A percentile compares a stretch with the other conserved stretches of the same genome.
Conservation (phyloP, 2,113 vertebrate species). For the Condylura cristata region DNA sequence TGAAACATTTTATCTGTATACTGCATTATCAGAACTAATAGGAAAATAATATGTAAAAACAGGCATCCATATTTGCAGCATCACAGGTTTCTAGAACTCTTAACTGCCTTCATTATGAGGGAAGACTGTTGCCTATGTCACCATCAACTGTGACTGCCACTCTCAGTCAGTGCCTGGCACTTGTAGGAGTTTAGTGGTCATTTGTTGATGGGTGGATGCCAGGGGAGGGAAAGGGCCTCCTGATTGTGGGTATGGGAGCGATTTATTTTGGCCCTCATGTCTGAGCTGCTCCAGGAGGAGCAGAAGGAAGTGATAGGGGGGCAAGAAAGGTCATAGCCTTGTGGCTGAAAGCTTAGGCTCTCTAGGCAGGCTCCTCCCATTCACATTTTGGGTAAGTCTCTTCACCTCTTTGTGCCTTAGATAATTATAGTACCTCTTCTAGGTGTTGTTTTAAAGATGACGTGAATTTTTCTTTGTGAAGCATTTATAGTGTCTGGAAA, state of each 20-base stretch:
- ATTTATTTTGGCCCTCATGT: background rate
- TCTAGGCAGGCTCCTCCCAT: background rate
- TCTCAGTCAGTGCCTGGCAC: background rate
- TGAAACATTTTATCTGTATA: background rate
- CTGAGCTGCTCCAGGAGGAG: background rate
- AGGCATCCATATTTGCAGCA: background rate
- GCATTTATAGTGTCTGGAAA: background rate
- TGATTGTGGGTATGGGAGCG: background rate
- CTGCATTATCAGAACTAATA: background rate
- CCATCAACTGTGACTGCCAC: background rate
- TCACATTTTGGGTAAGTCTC: background rate
- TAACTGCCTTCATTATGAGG: background rate
- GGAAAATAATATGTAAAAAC: background rate
- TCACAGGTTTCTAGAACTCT: background rate
- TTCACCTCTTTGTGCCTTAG: background rate
- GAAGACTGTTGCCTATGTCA: background rate
- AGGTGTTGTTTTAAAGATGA: background rate
- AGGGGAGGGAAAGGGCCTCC: background rate
- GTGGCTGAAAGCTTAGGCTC: background rate
- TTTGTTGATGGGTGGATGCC: background rate
- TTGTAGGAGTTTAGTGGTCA: background rate
- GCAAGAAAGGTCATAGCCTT: background rate
- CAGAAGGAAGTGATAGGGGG: background rate
- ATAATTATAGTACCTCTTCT: background rate
- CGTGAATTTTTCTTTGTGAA: background rate